Percentiles rank a stretch among this genome's conserved stretches.
phyloP scores from a whole-genome alignment of 2,888 invertebrate genomes.

The Agriotes lineatus region DNA sequence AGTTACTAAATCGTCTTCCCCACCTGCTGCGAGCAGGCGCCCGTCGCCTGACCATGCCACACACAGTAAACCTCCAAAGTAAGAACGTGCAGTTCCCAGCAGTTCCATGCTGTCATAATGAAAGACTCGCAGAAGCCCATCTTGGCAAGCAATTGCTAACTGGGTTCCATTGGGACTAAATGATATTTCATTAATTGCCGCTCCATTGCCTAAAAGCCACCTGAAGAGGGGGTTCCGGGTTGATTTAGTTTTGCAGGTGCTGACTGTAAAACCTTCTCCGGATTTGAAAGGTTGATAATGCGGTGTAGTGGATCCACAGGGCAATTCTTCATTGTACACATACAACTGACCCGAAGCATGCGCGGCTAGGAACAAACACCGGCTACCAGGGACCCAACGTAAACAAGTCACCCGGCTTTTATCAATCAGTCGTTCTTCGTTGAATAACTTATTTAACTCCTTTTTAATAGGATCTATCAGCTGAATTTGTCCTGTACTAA shows the following conservation, averaged over 20 bases:
- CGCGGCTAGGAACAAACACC: constrained; percentile 93
- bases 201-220: constrained; percentile 82
- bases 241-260: constrained; percentile 96
- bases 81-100: constrained; percentile 92
- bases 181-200: constrained; percentile 93
- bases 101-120: constrained; percentile 98
- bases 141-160: constrained; percentile 94
- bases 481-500: constrained; percentile 98
- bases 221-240: constrained; percentile 95
- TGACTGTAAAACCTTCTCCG: constrained; percentile 88
- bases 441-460: constrained; percentile 95
- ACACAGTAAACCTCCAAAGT: constrained; percentile 97
- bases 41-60: constrained; percentile 94
- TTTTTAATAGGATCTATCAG: constrained; percentile 97
- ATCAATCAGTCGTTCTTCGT: constrained; percentile 97
- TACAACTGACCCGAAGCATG: constrained; percentile 97
- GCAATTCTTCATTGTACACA: constrained; percentile 95
- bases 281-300: constrained; percentile 96
- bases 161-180: constrained; percentile 96
- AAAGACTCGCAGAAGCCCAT: constrained; percentile 95
- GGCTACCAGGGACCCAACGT: constrained; percentile 96
- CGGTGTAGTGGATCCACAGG: constrained; percentile 90
- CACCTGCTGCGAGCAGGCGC: constrained; percentile 95
- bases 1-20: constrained; percentile 98
- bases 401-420: constrained; percentile 97